A percentile compares a stretch with the other conserved stretches of the same genome.
phyloP scores from a whole-genome alignment of 2,888 invertebrate species.

The Artemia sinica region DNA sequence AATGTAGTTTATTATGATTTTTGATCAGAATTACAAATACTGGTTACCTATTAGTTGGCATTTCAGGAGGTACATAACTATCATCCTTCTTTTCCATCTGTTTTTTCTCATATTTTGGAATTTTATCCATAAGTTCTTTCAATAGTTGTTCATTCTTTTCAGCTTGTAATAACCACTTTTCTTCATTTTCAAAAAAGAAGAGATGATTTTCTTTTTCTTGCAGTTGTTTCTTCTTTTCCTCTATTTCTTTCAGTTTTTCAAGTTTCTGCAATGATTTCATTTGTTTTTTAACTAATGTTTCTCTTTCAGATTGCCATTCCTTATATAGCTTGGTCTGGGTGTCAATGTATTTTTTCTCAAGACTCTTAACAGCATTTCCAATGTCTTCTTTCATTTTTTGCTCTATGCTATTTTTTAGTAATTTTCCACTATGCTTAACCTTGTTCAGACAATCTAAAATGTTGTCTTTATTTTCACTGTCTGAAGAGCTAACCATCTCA shows the following conservation, averaged over 20 bases:
- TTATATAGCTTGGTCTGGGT: conserved; percentile 41
- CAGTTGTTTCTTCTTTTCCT: conserved; percentile 41
- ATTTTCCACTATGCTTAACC: conserved; percentile 20
- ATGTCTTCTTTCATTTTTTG: conserved; percentile 25
- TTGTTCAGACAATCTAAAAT: conserved; percentile 21
- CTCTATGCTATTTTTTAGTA: conserved; percentile 23
- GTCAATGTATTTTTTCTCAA: conserved; percentile 41
- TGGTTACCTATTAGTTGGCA: neutral
- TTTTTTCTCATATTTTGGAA: conserved; percentile 13
- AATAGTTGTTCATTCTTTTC: conserved; percentile 38
- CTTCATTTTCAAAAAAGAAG: conserved; percentile 60
- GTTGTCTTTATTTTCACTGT: conserved; percentile 22
- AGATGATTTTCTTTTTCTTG: conserved; percentile 42
- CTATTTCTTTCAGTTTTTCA: conserved; percentile 39
- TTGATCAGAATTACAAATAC: too few species aligned
- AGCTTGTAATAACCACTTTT: conserved; percentile 51
- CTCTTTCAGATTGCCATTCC: conserved; percentile 42
- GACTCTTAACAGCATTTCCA: conserved; percentile 34
- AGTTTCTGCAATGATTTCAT: conserved; percentile 36
- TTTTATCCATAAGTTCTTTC: conserved; percentile 8
- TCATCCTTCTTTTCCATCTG: conserved; percentile 20
- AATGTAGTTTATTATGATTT: too few species aligned
- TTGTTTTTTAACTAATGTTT: conserved; percentile 42
- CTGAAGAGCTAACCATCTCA: conserved; percentile 24
- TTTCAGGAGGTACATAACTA: conserved; percentile 20